phyloP scores from a whole-genome alignment of 2,113 vertebrate species.

The Monopterus albus region DNA sequence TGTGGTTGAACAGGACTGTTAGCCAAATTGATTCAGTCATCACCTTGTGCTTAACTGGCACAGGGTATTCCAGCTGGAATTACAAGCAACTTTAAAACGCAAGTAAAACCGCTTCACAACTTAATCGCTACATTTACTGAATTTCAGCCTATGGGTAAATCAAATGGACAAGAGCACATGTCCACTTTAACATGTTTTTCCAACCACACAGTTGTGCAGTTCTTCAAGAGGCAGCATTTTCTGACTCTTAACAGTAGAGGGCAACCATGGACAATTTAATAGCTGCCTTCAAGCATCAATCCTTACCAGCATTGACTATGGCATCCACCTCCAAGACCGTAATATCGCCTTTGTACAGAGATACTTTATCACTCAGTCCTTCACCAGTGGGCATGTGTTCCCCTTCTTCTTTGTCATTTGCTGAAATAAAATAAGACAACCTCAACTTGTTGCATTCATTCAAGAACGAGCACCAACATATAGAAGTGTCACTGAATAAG shows the following conservation, averaged over 20 bases:
- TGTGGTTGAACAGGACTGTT: not conserved
- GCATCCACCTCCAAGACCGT: conserved; percentile 95
- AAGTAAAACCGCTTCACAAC: too few relatives aligned
- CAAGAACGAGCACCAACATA: not conserved
- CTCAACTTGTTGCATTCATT: not conserved
- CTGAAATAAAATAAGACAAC: conserved; percentile 55
- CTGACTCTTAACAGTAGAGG: conserved; percentile 70
- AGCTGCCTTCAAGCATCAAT: conserved; percentile 8
- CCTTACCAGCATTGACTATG: conserved; percentile 98
- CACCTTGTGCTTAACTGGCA: conserved; percentile 1
- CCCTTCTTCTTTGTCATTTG: conserved; percentile 80
- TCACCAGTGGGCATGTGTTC: conserved; percentile 46
- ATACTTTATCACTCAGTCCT: conserved; percentile 90
- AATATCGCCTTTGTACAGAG: conserved; percentile 97
- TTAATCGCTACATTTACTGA: too few relatives aligned
- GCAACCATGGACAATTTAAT: conserved; percentile 53
- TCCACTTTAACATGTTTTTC: conserved; percentile 2
- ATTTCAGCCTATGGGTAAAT: not conserved
- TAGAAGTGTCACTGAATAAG: not conserved
- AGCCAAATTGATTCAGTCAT: not conserved
- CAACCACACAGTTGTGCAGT: not conserved
- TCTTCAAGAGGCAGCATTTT: conserved; percentile 24
- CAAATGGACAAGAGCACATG: not conserved
- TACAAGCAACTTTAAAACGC: not conserved
- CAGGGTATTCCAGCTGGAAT: not conserved